A percentile compares a stretch with the other conserved stretches of the same genome.
These are phyloP conservation scores for Aphaenogaster ashmeadi DNA, from an alignment of 1,140 invertebrate genomes.

Conservation along the genomic window DNA sequence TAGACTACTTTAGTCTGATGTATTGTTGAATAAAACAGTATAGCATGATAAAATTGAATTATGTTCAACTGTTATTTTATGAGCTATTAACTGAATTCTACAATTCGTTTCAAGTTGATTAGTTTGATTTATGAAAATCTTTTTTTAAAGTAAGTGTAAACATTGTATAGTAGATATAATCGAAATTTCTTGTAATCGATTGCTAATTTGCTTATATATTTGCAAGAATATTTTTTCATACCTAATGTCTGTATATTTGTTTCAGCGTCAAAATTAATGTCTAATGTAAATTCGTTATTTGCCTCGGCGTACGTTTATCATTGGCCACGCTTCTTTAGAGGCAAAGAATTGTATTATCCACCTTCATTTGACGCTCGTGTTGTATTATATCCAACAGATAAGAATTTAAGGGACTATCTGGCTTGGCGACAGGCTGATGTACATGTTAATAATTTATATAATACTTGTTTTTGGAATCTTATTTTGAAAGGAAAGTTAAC, in stretches of 20 bases:
- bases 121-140: neutral
- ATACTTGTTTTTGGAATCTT: constrained; percentile 98
- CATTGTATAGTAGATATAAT: neutral
- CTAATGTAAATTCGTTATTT: constrained; percentile 96
- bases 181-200: neutral
- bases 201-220: neutral
- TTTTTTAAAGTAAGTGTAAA: neutral
- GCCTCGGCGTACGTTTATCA: constrained; percentile 95
- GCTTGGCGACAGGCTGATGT: constrained; percentile 99
- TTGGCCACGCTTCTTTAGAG: constrained; percentile 94
- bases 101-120: too few species aligned
- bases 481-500: constrained; percentile 92
- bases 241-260: constrained; percentile 55
- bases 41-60: too few species aligned
- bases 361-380: constrained; percentile 97
- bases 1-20: too few species aligned
- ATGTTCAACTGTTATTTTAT: too few species aligned
- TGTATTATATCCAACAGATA: constrained; percentile 95
- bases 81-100: too few species aligned
- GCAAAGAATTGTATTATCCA: constrained; percentile 92
- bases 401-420: constrained; percentile 96
- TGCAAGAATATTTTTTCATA: neutral
- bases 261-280: constrained; percentile 92
- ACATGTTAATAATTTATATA: constrained; percentile 99
- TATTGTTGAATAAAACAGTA: too few species aligned